Base-by-base conservation (phyloP, 2,888 invertebrate genomes). In the Steinernema hermaphroditum region DNA sequence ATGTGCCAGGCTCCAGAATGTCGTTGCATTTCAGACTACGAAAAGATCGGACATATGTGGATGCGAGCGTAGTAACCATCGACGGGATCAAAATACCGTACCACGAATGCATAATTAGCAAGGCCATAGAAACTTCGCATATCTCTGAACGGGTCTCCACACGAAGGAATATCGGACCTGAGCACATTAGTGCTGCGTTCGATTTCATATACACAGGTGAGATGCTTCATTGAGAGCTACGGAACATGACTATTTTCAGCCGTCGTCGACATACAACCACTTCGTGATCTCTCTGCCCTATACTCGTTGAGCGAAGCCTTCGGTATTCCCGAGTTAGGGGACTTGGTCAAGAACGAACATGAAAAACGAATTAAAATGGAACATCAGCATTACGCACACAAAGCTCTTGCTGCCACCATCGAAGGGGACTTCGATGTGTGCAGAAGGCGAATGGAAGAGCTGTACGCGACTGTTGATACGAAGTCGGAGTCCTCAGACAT, bases 141-240 rank as follows among this genome's bases (percentile, higher is more conserved):
- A 16, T 62, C 4, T 32, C 9, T 32, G 34, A 62, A 2, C 1
- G 16, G 24, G 22, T 54, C 22, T 27, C 4, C 2, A 2, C 14
- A 2, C 22, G 54, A 29, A 14, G 27, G n/a, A 27, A 62, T 6
- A 32, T 29, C 2, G 19, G 1, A 8, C 2, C 62, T 1, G 62
- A 62, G 29, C 62, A 62, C 16, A 2, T 62, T n/a, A 16, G 6
- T 12, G 27, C 29, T 2, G 16, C 32, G 8, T 32, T 62, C 12
- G 62, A 62, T 32, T 62, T 62, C 32, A 14, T 62, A 16, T 62
- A 62, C 14, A 62, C 62, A 4, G 62, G 62, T 62, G 27, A 54
- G 24, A 16, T n/a, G 46, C 46, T 19, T 4, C 4, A 19, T 46
- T 46, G 9, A 46, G 6, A 46, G 16, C 9, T 12, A 41, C 43